A percentile compares a stretch with the other conserved stretches of the same genome.
Conservation (phyloP, 2,113 vertebrate genomes). For the Corythornis vintsioides region DNA sequence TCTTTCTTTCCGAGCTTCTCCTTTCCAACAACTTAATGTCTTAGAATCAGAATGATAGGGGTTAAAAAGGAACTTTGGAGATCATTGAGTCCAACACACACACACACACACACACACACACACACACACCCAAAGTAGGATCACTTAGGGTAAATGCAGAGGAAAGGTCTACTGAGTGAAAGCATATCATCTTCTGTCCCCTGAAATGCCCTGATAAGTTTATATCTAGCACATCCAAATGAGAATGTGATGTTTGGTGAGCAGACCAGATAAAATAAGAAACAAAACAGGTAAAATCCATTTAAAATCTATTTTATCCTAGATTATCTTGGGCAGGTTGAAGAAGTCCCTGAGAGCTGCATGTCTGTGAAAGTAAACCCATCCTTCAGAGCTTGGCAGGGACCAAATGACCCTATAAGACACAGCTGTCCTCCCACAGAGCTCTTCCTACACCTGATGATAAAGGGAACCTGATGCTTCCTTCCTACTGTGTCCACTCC, state of each 20-base stretch:
- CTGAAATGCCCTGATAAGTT: not conserved
- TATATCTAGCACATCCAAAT: not conserved
- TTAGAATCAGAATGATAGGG: too few relatives aligned
- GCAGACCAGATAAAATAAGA: not conserved
- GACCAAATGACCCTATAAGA: rapidly evolving
- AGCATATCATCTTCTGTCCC: not conserved
- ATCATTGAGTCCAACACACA: too few relatives aligned
- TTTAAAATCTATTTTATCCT: not conserved
- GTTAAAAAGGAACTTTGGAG: too few relatives aligned
- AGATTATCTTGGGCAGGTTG: not conserved
- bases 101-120: too few relatives aligned
- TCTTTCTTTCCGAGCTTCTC: not conserved
- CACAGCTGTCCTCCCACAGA: not conserved
- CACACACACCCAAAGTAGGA: too few relatives aligned
- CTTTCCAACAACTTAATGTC: not conserved
- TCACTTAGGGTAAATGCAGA: not conserved
- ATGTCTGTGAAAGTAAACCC: not conserved
- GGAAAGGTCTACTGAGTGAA: not conserved
- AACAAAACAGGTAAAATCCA: not conserved
- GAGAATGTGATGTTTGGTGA: not conserved
- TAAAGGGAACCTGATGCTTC: not conserved
- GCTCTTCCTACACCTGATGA: not conserved
- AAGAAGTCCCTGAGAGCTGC: not conserved
- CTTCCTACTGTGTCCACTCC: not conserved
- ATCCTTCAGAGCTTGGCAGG: not conserved